A percentile compares a stretch with the other conserved stretches of the same genome.
These are phyloP conservation scores for Tachyglossus aculeatus DNA, from an alignment of 2,797 vertebrate genomes.

Conservation along the genomic window DNA sequence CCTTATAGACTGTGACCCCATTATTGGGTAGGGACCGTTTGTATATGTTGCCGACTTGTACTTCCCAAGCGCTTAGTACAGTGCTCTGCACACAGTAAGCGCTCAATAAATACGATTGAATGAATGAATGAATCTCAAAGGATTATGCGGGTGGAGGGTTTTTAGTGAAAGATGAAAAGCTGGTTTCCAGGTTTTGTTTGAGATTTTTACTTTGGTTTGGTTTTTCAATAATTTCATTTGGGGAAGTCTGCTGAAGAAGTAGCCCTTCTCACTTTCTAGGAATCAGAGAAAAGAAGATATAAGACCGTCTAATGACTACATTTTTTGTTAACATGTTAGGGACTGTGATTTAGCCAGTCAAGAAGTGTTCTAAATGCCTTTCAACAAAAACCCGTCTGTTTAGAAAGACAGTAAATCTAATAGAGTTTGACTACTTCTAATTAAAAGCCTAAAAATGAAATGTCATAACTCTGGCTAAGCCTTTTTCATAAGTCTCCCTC, in stretches of 20 bases:
- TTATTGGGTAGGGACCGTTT: too few species aligned
- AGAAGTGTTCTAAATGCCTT: conserved; percentile 38
- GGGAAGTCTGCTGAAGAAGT: background rate
- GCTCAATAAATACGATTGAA: too few species aligned
- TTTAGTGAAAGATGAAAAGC: background rate
- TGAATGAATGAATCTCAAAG: too few species aligned
- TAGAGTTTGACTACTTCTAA: conserved; percentile 12
- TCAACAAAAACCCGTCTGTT: conserved; percentile 28
- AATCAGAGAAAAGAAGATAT: background rate
- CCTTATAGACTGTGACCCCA: too few species aligned
- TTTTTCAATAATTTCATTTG: background rate
- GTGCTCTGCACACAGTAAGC: too few species aligned
- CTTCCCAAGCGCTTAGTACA: too few species aligned
- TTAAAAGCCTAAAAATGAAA: conserved; percentile 24
- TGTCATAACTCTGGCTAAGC: too few species aligned
- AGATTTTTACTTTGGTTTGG: background rate
- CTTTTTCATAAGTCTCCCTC: background rate
- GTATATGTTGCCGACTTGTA: too few species aligned
- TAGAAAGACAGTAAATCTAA: background rate
- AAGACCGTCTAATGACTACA: background rate
- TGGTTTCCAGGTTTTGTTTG: background rate
- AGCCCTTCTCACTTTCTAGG: background rate
- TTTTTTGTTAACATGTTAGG: conserved; percentile 9
- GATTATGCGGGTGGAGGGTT: too few species aligned
- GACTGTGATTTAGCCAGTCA: conserved; percentile 34